Conservation (phyloP, 2,113 vertebrate species). For the Ophthalmolycus amberensis region DNA sequence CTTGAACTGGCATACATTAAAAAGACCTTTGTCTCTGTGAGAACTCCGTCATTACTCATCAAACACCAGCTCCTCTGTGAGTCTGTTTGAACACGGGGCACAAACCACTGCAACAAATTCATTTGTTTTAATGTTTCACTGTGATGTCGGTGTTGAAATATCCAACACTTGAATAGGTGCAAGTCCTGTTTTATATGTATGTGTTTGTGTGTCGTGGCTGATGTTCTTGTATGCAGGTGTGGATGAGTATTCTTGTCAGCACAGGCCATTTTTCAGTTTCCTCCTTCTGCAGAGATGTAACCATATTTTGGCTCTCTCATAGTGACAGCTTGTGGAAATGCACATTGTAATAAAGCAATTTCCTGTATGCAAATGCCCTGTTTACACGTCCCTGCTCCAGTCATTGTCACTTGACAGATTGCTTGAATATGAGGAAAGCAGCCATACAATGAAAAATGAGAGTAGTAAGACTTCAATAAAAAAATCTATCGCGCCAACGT, state of each 20-base stretch:
- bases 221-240: slow-evolving; percentile 28
- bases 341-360: slow-evolving; percentile 81
- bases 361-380: slow-evolving; percentile 82
- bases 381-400: slow-evolving; percentile 75
- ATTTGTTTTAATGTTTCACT: slow-evolving; percentile 24
- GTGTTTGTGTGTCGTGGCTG: neutral
- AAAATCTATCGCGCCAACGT: slow-evolving; percentile 59
- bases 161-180: neutral
- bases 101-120: slow-evolving; percentile 11
- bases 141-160: neutral
- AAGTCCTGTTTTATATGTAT: slow-evolving; percentile 25
- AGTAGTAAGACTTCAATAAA: slow-evolving; percentile 69
- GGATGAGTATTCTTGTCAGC: slow-evolving; percentile 48
- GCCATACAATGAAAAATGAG: slow-evolving; percentile 74
- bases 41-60: slow-evolving; percentile 13
- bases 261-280: slow-evolving; percentile 69
- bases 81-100: slow-evolving; percentile 5
- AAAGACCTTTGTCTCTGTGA: slow-evolving; percentile 43
- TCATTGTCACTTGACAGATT: slow-evolving; percentile 79
- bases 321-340: slow-evolving; percentile 75
- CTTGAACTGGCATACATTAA: slow-evolving; percentile 36
- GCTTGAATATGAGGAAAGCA: slow-evolving; percentile 65
- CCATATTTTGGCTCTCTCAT: slow-evolving; percentile 59
- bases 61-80: slow-evolving; percentile 19
- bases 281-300: slow-evolving; percentile 48